These are phyloP conservation scores for Sinosuthora webbiana DNA, from an alignment of 2,113 vertebrate species.

Conservation along the genomic window DNA sequence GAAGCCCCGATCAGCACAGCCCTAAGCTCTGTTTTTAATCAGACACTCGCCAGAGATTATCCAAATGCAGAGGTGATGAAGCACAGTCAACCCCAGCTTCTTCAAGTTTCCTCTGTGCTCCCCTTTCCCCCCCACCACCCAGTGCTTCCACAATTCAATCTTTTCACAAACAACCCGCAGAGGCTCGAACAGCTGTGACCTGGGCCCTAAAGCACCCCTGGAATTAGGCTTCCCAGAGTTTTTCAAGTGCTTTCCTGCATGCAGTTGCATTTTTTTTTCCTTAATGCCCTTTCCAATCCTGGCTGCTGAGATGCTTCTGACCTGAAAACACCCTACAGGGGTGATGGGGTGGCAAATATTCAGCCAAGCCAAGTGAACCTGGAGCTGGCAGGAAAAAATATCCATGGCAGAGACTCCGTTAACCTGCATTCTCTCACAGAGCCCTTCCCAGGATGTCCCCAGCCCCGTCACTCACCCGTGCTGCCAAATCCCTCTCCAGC, in stretches of 20 bases:
- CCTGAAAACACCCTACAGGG: neutral
- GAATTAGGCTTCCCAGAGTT: neutral
- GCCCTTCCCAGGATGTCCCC: neutral
- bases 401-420: rapidly evolving
- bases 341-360: neutral
- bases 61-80: neutral
- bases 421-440: no score
- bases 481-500: conserved; percentile 56
- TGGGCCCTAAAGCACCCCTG: neutral
- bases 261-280: neutral
- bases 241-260: neutral
- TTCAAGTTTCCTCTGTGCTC: neutral
- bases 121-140: neutral
- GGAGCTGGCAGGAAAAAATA: neutral
- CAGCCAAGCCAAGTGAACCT: neutral
- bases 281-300: neutral
- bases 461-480: neutral
- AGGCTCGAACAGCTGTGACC: neutral
- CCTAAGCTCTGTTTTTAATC: neutral
- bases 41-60: neutral
- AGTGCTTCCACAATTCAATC: neutral
- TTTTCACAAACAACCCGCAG: neutral
- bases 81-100: neutral
- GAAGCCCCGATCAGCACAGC: rapidly evolving
- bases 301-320: neutral